Evolutionary conservation across 2,888 invertebrate genomes (phyloP), one percentile per base, ranked within the genome.

Genomic region (Physocephala rufipes): DNA sequence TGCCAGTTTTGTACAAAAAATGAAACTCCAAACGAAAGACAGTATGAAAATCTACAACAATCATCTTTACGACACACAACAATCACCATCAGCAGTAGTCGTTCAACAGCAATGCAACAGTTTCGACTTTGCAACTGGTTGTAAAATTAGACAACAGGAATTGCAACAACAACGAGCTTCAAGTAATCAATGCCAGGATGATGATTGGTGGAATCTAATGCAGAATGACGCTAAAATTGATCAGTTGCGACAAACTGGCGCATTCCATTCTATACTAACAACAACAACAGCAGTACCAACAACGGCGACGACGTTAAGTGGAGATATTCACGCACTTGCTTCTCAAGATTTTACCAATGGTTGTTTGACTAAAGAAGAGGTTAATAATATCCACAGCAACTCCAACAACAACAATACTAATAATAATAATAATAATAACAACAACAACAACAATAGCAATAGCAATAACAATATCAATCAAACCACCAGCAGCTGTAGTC

Each of bases 171-270:
- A 58, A 21, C 19, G 1, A 70, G 26, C 47, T 3, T 12, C 67
- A 75, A 76, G 45, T 74, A 74, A 36, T 75, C 74, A 73, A 72
- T 89, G 90, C 79, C 91, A 91, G 77, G 91, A 91, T 77, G 91
- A 91, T 80, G 91, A 91, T 80, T 91, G 91, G 87, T 90, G 53
- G 58, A 67, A 51, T 24, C 21, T 58, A 1, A 67, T 91, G 90
- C 75, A 67, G 30, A 15, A 16, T 51, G 26, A 65, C 21, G 28
- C 59, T n/a, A 55, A 70, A 68, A 71, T 65, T n/a, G 59, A 69
- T 28, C 71, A 74, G 19, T 13, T 70, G 47, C 68, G 72, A 55
- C 58, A 64, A 76, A 65, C 75, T 16, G 19, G 71, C 64, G 19
- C 47, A 12, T 45, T 15, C 45, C 55, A 68, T 61, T 47, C 62